A percentile compares a stretch with the other conserved stretches of the same genome.
Evolutionary conservation across 1,140 invertebrate genomes (phyloP).

Genomic region (Drosophila kanapiae): DNA sequence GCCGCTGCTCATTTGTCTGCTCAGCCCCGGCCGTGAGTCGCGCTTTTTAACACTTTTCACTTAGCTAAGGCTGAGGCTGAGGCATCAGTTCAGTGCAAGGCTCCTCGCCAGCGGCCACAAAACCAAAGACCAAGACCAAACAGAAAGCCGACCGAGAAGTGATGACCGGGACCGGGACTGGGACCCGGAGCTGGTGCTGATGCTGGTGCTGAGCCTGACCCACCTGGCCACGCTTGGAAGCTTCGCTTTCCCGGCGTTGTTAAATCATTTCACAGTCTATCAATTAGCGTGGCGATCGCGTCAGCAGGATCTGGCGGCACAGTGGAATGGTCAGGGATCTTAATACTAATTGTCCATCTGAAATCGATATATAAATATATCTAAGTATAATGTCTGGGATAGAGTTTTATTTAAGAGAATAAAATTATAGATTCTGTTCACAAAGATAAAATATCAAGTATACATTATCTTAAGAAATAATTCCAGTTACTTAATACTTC

Average conservation of each 20-base stretch:
- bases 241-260: conserved; percentile 57
- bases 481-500: too few species aligned
- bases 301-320: conserved; percentile 46
- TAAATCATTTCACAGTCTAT: conserved; percentile 83
- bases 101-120: conserved; percentile 46
- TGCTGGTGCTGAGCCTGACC: conserved; percentile 24
- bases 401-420: not conserved
- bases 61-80: conserved; percentile 37
- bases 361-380: not conserved
- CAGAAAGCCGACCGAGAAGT: conserved; percentile 47
- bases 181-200: conserved; percentile 17
- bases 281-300: conserved; percentile 70
- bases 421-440: too few species aligned
- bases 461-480: too few species aligned
- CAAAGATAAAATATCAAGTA: too few species aligned
- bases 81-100: conserved; percentile 8
- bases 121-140: conserved; percentile 51
- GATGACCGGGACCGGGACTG: conserved; percentile 43
- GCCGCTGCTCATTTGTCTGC: conserved; percentile 74
- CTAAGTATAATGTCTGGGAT: not conserved
- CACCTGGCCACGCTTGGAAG: conserved; percentile 42
- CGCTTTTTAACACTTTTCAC: conserved; percentile 83
- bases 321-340: conserved; percentile 19
- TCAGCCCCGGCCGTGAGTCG: conserved; percentile 56
- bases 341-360: not conserved